A percentile compares a stretch with the other conserved stretches of the same genome.
These are phyloP conservation scores for Marronus borbonicus DNA, from an alignment of 2,888 invertebrate species.

Conservation along the genomic window DNA sequence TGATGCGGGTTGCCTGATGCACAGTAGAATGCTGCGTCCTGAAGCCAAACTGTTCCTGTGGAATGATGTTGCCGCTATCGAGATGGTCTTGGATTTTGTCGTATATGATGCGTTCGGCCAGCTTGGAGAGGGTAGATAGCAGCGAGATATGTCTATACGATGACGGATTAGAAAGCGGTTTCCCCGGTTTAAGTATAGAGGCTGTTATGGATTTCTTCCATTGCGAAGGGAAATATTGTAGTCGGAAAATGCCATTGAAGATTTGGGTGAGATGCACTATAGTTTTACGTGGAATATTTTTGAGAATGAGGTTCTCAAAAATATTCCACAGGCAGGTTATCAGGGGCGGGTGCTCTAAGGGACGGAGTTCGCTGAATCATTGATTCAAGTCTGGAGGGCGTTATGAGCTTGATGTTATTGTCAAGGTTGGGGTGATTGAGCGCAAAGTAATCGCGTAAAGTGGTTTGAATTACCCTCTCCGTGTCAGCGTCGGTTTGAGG, in stretches of 20 bases:
- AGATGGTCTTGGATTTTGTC: not conserved
- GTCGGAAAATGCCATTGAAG: not conserved
- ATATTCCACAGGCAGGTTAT: too few species aligned
- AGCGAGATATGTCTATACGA: not conserved
- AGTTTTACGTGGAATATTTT: not conserved
- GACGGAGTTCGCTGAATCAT: not conserved
- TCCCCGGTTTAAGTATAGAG: not conserved
- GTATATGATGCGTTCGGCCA: not conserved
- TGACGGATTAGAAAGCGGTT: not conserved
- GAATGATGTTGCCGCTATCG: not conserved
- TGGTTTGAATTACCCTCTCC: too few species aligned
- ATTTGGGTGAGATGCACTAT: not conserved
- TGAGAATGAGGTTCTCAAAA: slow-evolving; percentile 50
- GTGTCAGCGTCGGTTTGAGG: too few species aligned
- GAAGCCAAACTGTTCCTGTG: slow-evolving; percentile 51
- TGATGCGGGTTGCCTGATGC: slow-evolving; percentile 59
- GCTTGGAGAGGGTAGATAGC: not conserved
- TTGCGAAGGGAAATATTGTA: not conserved
- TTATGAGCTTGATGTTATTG: too few species aligned
- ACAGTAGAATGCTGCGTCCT: slow-evolving; percentile 59
- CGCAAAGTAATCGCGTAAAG: too few species aligned
- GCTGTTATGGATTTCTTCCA: not conserved
- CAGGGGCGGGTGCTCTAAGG: not conserved
- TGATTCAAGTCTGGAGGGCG: not conserved
- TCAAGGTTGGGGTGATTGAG: too few species aligned